phyloP scores from a whole-genome alignment of 2,797 vertebrate genomes.

The Mallotus villosus region DNA sequence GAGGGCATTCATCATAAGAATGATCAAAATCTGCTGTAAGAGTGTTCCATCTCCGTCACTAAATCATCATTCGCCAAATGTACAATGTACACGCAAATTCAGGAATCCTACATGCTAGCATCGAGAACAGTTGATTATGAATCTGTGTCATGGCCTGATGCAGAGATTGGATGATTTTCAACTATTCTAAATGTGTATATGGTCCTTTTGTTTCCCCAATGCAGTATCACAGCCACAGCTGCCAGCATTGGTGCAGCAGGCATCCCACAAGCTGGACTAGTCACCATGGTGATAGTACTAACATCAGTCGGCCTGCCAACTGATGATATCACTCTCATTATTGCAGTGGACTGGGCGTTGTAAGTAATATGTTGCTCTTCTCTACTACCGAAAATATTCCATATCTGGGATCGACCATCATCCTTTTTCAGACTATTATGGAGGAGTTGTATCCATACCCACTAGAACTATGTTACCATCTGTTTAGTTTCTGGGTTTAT shows the following conservation, averaged over 20 bases:
- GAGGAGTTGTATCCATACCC: too few species aligned
- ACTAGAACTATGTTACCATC: too few species aligned
- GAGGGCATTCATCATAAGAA: too few species aligned
- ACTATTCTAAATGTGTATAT: not conserved
- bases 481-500: too few species aligned
- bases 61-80: too few species aligned
- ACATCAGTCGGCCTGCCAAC: conserved; percentile 95
- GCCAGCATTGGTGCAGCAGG: conserved; percentile 95
- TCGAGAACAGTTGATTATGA: too few species aligned
- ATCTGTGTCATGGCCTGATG: too few species aligned
- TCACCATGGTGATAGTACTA: conserved; percentile 97
- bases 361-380: conserved; percentile 69
- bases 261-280: conserved; percentile 93
- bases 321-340: conserved; percentile 94
- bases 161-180: not conserved
- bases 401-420: not conserved
- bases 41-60: too few species aligned
- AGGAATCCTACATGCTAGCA: too few species aligned
- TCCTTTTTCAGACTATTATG: conserved; percentile 26
- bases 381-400: conserved; percentile 4
- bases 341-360: conserved; percentile 95
- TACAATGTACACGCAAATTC: too few species aligned
- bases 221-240: conserved; percentile 93
- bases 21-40: too few species aligned
- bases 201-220: not conserved